These are phyloP conservation scores for Lepidothrix coronata DNA, from an alignment of 2,113 vertebrate genomes.

Conservation along the genomic window DNA sequence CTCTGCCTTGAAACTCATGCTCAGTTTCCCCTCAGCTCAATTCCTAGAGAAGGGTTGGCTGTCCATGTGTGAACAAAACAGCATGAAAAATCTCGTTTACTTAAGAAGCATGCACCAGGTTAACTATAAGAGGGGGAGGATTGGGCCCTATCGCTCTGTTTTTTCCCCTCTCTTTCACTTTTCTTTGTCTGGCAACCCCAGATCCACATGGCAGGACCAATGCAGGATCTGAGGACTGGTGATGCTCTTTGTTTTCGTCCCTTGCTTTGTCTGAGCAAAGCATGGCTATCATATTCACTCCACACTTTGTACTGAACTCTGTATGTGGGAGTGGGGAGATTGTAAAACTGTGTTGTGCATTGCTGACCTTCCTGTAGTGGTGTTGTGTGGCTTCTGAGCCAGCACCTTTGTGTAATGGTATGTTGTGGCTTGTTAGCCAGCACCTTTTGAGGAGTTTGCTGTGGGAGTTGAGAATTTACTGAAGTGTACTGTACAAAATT, in stretches of 20 bases:
- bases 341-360: not conserved
- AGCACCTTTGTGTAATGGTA: not conserved
- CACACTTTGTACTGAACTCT: accelerated
- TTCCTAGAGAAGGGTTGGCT: not conserved
- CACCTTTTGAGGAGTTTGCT: not conserved
- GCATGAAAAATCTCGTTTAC: not conserved
- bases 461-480: not conserved
- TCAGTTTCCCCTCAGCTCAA: not conserved
- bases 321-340: not conserved
- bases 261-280: not conserved
- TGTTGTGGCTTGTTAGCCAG: not conserved
- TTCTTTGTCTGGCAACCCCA: not conserved
- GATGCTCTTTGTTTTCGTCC: not conserved
- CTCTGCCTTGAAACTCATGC: not conserved
- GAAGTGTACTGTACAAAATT: not conserved
- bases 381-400: not conserved
- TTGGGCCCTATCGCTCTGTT: accelerated
- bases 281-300: not conserved
- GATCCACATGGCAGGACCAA: not conserved
- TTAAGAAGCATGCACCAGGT: not conserved
- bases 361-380: not conserved
- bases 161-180: not conserved
- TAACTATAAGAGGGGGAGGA: not conserved
- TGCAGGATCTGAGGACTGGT: not conserved
- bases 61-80: not conserved